Conservation (phyloP, 2,113 vertebrate genomes). For the Odocoileus virginianus region DNA sequence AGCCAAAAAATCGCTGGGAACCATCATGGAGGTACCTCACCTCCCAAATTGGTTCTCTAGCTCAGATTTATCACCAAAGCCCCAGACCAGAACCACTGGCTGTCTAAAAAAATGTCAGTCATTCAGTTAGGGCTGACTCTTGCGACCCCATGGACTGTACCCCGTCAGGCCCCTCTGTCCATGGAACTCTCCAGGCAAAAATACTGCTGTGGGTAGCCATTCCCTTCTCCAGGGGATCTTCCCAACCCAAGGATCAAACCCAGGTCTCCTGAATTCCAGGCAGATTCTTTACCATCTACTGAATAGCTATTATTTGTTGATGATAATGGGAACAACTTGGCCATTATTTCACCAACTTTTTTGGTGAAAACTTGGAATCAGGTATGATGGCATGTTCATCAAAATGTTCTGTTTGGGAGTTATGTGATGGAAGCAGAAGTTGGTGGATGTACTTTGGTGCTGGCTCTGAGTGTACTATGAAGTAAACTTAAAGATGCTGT, state of each 20-base stretch:
- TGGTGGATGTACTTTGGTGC: neutral
- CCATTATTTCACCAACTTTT: neutral
- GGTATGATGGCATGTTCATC: neutral
- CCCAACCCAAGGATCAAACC: neutral
- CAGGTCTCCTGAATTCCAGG: neutral
- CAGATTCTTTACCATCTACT: neutral
- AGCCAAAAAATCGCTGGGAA: neutral
- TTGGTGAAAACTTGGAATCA: slow-evolving; percentile 18
- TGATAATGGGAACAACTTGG: neutral
- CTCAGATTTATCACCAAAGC: neutral
- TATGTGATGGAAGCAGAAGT: neutral
- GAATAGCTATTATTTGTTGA: neutral
- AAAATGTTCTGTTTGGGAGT: neutral
- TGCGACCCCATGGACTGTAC: neutral
- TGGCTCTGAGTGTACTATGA: neutral
- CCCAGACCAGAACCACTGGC: neutral
- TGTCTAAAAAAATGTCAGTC: neutral
- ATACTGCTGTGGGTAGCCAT: neutral
- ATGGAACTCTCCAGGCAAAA: neutral
- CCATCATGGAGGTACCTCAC: neutral
- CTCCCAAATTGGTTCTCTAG: neutral
- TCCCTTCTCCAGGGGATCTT: neutral
- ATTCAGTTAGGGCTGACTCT: neutral
- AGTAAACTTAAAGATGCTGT: neutral
- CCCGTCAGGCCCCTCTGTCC: neutral